A percentile compares a stretch with the other conserved stretches of the same genome.
Evolutionary conservation across 1,140 invertebrate genomes (phyloP).

Genomic region (Zaprionus davidi): DNA sequence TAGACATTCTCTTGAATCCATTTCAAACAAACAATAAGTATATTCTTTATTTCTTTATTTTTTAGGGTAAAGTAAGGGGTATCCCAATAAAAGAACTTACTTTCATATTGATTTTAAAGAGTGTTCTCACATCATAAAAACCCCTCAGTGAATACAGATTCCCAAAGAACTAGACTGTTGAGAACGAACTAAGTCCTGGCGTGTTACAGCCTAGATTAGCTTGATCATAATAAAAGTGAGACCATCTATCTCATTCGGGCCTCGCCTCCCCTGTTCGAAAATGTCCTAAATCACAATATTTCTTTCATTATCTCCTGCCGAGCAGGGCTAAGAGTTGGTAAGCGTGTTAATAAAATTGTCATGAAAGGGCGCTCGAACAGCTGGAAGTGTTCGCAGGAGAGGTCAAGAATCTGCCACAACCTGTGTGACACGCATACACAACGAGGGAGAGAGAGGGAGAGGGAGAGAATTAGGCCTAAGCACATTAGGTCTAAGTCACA

Average conservation of each 20-base stretch:
- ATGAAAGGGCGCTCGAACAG: constrained; percentile 59
- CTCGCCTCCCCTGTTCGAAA: background rate
- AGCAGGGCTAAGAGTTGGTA: constrained; percentile 42
- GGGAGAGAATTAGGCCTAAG: background rate
- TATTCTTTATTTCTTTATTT: too few relatives aligned
- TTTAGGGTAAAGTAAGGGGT: background rate
- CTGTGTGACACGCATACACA: constrained; percentile 74
- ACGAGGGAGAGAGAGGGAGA: constrained; percentile 36
- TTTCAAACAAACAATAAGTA: too few relatives aligned
- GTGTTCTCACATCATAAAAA: background rate
- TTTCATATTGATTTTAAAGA: background rate
- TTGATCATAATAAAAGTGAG: background rate
- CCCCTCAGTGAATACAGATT: background rate
- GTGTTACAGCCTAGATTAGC: background rate
- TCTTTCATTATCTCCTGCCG: constrained; percentile 16
- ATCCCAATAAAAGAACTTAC: background rate
- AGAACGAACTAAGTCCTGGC: background rate
- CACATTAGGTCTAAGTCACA: background rate
- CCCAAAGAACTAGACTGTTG: background rate
- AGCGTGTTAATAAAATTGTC: constrained; percentile 81
- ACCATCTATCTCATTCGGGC: background rate
- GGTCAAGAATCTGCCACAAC: constrained; percentile 38
- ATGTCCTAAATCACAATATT: constrained; percentile 27
- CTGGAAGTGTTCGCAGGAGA: constrained; percentile 50
- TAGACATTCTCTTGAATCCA: background rate